Evolutionary conservation across 37 sponge, comb jelly and placozoan species (phyloP), one percentile per base, ranked within the genome.

Genomic region (Cliona cf. orientalis): DNA sequence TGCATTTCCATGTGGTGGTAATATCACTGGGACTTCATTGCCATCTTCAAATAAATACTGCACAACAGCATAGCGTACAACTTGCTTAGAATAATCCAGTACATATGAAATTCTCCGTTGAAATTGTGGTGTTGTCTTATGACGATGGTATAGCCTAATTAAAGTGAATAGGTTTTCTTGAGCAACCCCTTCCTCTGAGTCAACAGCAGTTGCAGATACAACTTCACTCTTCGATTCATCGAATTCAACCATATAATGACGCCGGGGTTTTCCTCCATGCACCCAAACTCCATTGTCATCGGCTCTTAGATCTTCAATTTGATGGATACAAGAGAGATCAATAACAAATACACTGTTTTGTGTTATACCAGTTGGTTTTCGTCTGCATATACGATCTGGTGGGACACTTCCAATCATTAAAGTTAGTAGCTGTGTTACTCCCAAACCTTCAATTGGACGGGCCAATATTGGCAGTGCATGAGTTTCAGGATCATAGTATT

Each of bases 271-370:
- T n/a, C 63, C 63, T 26, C 63, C 63, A 61, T 61, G 63, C 6
- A 61, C n/a, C 63, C 63, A 61, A n/a, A 28, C 63, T 25, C 63
- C 63, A 61, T 61, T 61, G 29, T 61, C 63, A 61, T 61, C 63
- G n/a, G 63, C 63, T 26, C 63, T 14, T 46, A 72, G 34, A 56
- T 72, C 74, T 25, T 72, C 74, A 19, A 69, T 33, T 9, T 41
- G 9, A n/a, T 23, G 11, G 9, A 35, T 33, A 69, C 71, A 12
- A 37, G 42, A 42, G 6, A 69, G 71, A 35, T 69, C 71, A 9
- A 69, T 41, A 5, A 69, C 71, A 69, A 69, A 69, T 14, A 69
- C 71, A 69, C 41, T 35, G n/a, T 41, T 69, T 36, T 69, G 34
- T 12, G 42, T 69, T 5, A 41, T n/a, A 37, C n/a, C 19, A 41